Base-by-base conservation (phyloP, 2,888 invertebrate genomes). In the Rhopalosiphum nymphaeae region DNA sequence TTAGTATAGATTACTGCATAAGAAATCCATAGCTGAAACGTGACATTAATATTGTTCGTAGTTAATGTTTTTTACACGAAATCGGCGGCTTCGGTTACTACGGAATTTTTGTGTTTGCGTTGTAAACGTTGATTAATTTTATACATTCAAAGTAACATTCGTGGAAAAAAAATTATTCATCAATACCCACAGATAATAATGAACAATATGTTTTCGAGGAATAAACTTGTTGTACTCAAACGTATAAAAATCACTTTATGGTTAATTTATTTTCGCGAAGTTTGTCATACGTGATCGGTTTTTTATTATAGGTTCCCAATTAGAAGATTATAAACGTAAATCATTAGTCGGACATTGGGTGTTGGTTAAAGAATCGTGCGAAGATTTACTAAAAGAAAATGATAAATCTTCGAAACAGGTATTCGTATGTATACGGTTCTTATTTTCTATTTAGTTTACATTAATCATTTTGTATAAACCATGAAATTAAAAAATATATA, bases 331-430 rank as follows among this genome's bases (percentile, higher is more conserved):
- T 67, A 67, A 42, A 67, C 26, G 29, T 13, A 92, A 88, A 67
- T 67, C 67, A 5, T 67, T 26, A 49, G 9, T 67, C 21, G 92
- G 92, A 36, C 92, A 92, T 53, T 92, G 92, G 92, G 67, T 92
- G 29, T 29, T 88, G 36, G 88, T 92, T 7, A 67, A 88, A 67
- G 57, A 61, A n/a, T n/a, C 56, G 11, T 13, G 21, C 36, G 88
- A 44, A 49, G 42, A 49, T 53, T 9, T 25, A 67, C 78, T 3
- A 61, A 92, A 57, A 87, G 90, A 67, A n/a, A 49, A n/a, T 3
- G 49, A 36, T n/a, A 46, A 46, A 36, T 67, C 25, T n/a, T 78
- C 13, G 36, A 46, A 25, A 78, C 26, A 78, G 46, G 91, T 87
- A 46, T 44, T 13, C 29, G 44, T 29, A 87, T 3, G 46, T 46